Evolutionary conservation across 2,888 invertebrate species (phyloP), one percentile per base, ranked within the genome.

Genomic region (Cantharis lateralis): DNA sequence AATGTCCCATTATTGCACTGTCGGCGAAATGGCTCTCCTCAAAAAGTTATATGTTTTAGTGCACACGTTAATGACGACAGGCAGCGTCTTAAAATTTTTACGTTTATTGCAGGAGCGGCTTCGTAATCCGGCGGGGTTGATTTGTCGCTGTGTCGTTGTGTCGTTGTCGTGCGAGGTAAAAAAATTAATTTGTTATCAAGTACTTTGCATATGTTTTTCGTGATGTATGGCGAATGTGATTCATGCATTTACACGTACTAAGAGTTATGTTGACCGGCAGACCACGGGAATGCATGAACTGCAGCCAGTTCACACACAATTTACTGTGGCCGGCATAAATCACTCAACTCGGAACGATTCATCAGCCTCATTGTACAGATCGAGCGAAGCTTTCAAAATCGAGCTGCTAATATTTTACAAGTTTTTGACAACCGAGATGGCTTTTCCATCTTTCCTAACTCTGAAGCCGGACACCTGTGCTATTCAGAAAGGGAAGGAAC

Each of bases 381-480:
- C 84, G 82, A 82, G 82, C 84, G 82, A 84, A 83, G 74, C 84
- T 85, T 85, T 85, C 85, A 84, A 86, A 88, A 89, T 89, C 88
- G 89, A 87, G 87, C 87, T 88, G 88, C 89, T 91, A 89, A 92
- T 92, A 92, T 91, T 92, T 92, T 91, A 92, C 91, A 90, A 91
- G 90, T 91, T 91, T 91, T 91, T 91, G 92, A 92, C 92, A 91
- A 90, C 88, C 89, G 89, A 89, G 91, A 91, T 90, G 91, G 91
- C 90, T 90, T 90, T 89, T 89, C 89, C 89, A 89, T 90, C 89
- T 89, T 84, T 84, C 84, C 84, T 78, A 78, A 71, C 78, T 75
- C 77, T 79, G 82, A 83, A 80, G 82, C 84, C 80, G 85, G 86
- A 86, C 87, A 87, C 82, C 82, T 81, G 80, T 81, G 84, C 84